Evolutionary conservation across 2,888 invertebrate genomes (phyloP).

Genomic region (Tipula lateralis): DNA sequence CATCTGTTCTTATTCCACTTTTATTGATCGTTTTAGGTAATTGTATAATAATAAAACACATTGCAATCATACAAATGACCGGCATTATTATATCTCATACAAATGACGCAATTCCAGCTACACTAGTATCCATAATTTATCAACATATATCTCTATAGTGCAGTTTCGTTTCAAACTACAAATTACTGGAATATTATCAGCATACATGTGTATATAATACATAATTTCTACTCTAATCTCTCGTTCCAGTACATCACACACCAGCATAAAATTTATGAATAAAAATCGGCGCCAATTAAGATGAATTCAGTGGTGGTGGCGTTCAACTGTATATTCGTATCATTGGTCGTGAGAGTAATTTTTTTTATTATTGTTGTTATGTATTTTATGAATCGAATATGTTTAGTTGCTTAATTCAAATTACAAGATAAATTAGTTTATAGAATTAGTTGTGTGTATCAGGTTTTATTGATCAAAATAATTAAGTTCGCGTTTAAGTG

Average conservation of each 20-base stretch:
- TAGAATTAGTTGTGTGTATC: neutral
- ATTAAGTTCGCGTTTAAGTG: neutral
- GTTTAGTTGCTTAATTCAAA: conserved; percentile 19
- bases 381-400: conserved; percentile 12
- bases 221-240: neutral
- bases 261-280: neutral
- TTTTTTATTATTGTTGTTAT: too few species aligned
- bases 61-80: too few species aligned
- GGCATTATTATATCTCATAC: neutral
- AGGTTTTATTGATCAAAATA: neutral
- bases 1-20: too few species aligned
- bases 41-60: too few species aligned
- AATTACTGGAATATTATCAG: neutral
- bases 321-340: neutral
- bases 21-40: too few species aligned
- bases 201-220: neutral
- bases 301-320: neutral
- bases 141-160: too few species aligned
- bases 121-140: neutral
- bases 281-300: neutral
- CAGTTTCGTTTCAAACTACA: neutral
- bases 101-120: neutral
- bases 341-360: neutral
- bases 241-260: neutral
- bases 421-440: neutral